Conservation (phyloP, 2,888 invertebrate genomes). For the Tethea ocularis region DNA sequence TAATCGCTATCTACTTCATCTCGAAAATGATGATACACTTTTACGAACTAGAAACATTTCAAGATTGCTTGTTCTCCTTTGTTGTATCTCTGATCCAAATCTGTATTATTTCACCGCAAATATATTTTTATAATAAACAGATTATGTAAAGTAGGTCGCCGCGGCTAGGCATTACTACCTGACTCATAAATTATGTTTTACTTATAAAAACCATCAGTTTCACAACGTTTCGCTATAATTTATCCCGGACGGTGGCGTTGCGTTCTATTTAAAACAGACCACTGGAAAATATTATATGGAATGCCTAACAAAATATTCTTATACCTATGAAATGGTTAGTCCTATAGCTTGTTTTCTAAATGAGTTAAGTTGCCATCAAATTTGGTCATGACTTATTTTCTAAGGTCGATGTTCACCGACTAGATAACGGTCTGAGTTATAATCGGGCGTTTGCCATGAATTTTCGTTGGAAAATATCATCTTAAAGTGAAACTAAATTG, state of each 20-base stretch:
- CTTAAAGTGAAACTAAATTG: no score
- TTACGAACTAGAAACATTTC: no score
- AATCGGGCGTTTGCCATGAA: no score
- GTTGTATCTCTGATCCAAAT: background rate
- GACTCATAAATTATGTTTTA: constrained; percentile 7
- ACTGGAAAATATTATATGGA: background rate
- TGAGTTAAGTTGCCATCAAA: no score
- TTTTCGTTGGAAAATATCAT: no score
- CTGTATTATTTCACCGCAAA: background rate
- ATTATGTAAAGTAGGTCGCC: background rate
- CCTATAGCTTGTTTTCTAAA: no score
- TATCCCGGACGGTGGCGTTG: background rate
- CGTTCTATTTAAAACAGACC: background rate
- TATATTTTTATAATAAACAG: constrained; percentile 1
- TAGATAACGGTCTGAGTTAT: no score
- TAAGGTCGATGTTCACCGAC: no score
- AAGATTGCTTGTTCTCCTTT: no score
- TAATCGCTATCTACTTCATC: no score
- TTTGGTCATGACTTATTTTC: no score
- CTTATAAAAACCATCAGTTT: constrained; percentile 10
- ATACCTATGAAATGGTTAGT: background rate
- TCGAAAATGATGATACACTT: no score
- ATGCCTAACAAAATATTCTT: background rate
- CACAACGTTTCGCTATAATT: constrained; percentile 6
- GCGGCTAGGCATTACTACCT: background rate